These are phyloP conservation scores for Halcyon chelicuti DNA, from an alignment of 2,797 vertebrate species.

Conservation along the genomic window DNA sequence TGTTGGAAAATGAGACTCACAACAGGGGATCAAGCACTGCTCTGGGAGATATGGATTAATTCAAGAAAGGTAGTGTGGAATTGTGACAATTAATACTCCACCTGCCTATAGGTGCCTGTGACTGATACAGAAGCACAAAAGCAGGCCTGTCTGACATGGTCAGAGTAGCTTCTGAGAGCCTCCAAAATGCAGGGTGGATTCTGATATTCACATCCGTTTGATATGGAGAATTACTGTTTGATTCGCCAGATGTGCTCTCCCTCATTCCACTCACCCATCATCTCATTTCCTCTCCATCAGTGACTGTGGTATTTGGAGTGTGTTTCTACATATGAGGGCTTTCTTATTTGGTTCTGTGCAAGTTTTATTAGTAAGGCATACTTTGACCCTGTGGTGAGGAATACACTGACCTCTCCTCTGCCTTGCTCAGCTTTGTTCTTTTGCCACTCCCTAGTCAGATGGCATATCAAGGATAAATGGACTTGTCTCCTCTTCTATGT, in stretches of 20 bases:
- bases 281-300: constrained; percentile 29
- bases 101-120: neutral
- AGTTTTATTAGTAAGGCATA: neutral
- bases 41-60: neutral
- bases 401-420: neutral
- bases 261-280: neutral
- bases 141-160: neutral
- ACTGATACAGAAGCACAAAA: neutral
- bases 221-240: neutral
- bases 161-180: neutral
- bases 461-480: neutral
- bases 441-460: neutral
- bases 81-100: neutral
- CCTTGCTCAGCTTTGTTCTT: neutral
- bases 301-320: neutral
- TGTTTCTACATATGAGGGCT: neutral
- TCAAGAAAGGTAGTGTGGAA: neutral
- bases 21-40: neutral
- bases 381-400: neutral
- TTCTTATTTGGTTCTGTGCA: neutral
- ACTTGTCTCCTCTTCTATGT: neutral
- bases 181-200: neutral
- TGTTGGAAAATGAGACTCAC: neutral
- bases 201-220: fast-evolving
- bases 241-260: neutral